Evolutionary conservation across 2,888 invertebrate species (phyloP), one percentile per base, ranked within the genome.

Genomic region (Lagria hirta): DNA sequence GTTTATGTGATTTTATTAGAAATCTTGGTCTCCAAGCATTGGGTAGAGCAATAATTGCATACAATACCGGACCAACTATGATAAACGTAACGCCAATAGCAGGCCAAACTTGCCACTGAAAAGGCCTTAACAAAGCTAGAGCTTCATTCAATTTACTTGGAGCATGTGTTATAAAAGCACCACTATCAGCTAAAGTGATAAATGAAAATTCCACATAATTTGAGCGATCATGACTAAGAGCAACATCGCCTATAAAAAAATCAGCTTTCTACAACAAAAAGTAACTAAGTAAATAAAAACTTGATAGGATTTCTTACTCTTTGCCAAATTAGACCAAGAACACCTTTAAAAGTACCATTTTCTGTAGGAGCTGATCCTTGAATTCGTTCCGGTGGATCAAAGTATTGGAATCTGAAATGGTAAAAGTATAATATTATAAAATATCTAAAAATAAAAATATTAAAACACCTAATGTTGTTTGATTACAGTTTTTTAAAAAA

Each of bases 41-140:
- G 1, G 85, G 84, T 1, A 82, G 73, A 2, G 79, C 80, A 17
- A 86, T 82, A 24, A 86, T 78, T 3, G 77, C 62, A 74, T 84
- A 87, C 8, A 87, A 71, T 2, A 83, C 76, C 18, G 86, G 86
- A 0, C 86, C 87, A 0, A 84, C 80, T 11, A 83, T 66, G 0
- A 83, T 61, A 3, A 85, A 68, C 0, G 84, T 83, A 1, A 81
- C 71, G 2, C 80, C 75, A 1, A 87, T 78, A 14, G 82, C 76
- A 0, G 86, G 85, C 87, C 86, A 87, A 0, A 87, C 86, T 71
- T 85, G 79, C 77, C 81, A 81, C 42, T 80, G 80, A 59, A 87
- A 87, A 1, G 87, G 86, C 30, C 86, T 74, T 48, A 87, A 76
- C 11, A 87, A 76, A 5, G 86, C 86, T 10, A 86, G 61, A 0